phyloP scores from a whole-genome alignment of 1,140 invertebrate species.

The Oncopeltus fasciatus region DNA sequence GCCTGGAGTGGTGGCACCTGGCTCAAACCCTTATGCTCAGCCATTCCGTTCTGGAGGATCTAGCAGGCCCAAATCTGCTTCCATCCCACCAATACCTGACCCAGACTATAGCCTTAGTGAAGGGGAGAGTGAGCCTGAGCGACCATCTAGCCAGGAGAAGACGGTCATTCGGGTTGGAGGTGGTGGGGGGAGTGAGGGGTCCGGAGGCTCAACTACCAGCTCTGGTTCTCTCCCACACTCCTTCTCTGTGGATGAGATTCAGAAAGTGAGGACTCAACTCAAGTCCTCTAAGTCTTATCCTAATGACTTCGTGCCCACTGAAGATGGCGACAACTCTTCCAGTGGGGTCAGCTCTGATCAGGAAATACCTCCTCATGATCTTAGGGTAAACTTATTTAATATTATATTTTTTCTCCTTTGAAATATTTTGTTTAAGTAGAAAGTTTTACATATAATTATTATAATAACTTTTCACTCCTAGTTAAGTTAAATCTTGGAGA shows the following conservation, averaged over 20 bases:
- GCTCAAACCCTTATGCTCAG: conserved; percentile 23
- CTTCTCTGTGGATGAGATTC: conserved; percentile 74
- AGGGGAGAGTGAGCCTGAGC: conserved; percentile 38
- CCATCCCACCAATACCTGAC: conserved; percentile 66
- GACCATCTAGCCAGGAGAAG: conserved; percentile 39
- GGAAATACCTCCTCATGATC: conserved; percentile 37
- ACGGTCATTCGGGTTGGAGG: conserved; percentile 25
- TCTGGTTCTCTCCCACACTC: conserved; percentile 64
- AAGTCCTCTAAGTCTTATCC: conserved; percentile 74
- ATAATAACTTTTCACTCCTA: too few relatives aligned
- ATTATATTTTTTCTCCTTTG: too few relatives aligned
- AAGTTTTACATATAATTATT: too few relatives aligned
- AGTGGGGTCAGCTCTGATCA: conserved; percentile 76
- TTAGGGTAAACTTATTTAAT: too few relatives aligned
- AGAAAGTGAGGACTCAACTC: conserved; percentile 57
- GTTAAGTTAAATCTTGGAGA: too few relatives aligned
- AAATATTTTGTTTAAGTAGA: too few relatives aligned
- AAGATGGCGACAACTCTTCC: conserved; percentile 74
- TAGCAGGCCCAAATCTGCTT: conserved; percentile 4
- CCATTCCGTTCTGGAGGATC: conserved; percentile 17
- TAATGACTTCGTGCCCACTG: conserved; percentile 49
- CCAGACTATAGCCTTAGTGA: conserved; percentile 78
- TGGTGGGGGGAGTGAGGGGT: conserved; percentile 19
- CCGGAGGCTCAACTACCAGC: conserved; percentile 30
- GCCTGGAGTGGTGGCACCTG: neutral